Conservation (phyloP, 2,113 vertebrate genomes). For the Carassius auratus region DNA sequence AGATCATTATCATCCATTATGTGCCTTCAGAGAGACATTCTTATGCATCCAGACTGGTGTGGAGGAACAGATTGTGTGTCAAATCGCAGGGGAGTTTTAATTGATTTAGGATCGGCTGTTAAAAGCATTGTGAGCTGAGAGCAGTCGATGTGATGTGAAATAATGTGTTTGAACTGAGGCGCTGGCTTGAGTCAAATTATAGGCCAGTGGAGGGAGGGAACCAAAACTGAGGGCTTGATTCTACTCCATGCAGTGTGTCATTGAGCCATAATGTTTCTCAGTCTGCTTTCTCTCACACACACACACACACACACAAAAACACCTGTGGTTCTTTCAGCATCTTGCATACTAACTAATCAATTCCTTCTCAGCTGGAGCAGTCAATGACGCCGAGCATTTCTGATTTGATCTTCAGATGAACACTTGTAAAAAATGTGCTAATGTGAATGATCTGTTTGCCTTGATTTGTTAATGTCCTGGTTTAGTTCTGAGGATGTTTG, state of each 20-base stretch:
- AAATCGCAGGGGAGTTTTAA: conserved; percentile 19
- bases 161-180: conserved; percentile 42
- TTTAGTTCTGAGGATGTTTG: conserved; percentile 20
- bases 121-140: neutral
- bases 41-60: neutral
- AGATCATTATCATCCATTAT: neutral
- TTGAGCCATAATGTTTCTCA: conserved; percentile 4
- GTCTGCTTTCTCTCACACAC: too few species aligned
- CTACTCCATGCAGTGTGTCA: neutral
- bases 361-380: neutral
- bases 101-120: conserved; percentile 35
- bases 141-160: conserved; percentile 31
- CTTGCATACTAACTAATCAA: neutral
- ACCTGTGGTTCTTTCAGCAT: neutral
- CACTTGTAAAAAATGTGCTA: conserved; percentile 19
- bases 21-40: conserved; percentile 7
- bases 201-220: neutral
- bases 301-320: neutral
- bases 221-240: conserved; percentile 23
- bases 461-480: neutral
- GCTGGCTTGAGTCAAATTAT: conserved; percentile 33
- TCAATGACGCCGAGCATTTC: neutral
- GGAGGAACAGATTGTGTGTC: conserved; percentile 26
- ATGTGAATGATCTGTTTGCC: conserved; percentile 38
- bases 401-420: conserved; percentile 3